A percentile compares a stretch with the other conserved stretches of the same genome.
Evolutionary conservation across 1,140 invertebrate genomes (phyloP).

Genomic region (Bombus pascuorum): DNA sequence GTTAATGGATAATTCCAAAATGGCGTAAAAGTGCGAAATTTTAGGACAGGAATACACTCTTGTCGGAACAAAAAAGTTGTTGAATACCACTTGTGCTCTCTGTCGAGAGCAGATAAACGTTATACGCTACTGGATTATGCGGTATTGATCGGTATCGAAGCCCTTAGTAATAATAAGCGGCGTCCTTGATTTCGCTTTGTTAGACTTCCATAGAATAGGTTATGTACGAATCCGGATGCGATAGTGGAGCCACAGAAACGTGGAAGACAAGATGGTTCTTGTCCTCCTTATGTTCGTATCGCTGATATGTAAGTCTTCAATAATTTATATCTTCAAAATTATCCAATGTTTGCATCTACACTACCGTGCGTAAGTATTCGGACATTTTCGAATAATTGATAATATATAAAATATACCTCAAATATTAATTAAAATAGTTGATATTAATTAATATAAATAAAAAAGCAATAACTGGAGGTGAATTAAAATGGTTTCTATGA

Average conservation of each 20-base stretch:
- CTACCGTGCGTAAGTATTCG: neutral
- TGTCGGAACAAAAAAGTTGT: neutral
- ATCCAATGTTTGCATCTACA: neutral
- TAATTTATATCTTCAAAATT: neutral
- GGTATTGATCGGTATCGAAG: constrained; percentile 56
- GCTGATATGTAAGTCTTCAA: neutral
- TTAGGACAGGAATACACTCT: no score
- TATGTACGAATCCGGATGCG: constrained; percentile 7
- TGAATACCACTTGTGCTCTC: neutral
- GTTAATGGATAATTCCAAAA: neutral
- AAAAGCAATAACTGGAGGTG: no score
- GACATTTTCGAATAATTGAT: no score
- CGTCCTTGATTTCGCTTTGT: constrained; percentile 55
- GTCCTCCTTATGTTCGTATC: neutral
- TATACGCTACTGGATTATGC: constrained; percentile 45
- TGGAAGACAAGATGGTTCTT: neutral
- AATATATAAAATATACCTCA: no score
- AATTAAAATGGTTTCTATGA: no score
- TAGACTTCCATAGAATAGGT: constrained; percentile 34
- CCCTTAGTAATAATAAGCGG: constrained; percentile 52
- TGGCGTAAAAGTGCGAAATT: neutral
- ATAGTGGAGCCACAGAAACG: neutral
- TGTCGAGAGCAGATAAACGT: constrained; percentile 32
- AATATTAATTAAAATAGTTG: no score
- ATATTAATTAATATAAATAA: no score